Base-by-base conservation (phyloP, 2,113 vertebrate species). In the Tupaia chinensis region DNA sequence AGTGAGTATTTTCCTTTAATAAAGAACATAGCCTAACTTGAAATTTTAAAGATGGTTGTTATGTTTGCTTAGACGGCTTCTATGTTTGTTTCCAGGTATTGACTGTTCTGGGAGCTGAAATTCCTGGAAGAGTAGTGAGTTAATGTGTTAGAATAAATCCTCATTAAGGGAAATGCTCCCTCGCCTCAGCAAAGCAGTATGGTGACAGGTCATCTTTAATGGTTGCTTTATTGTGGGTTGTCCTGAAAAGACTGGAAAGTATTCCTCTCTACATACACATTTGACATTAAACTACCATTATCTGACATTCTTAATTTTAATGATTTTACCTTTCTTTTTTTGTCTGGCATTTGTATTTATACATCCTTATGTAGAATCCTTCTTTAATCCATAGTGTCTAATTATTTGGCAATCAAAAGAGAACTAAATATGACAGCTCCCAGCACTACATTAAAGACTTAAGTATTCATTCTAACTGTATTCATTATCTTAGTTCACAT, bases 341-440 rank as follows among this genome's bases (percentile, higher is more conserved):
- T 32, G 0, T 56, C 12, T 66, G 25, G 25, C 73, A 11, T 69
- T 44, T 80, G 2, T 76, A 74, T 5, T 92, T 74, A 76, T 60
- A 74, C 76, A 58, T 60, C 11, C 29, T 92, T 65, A 34, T 44
- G 44, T 6, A 83, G 19, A 74, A 14, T 86, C 15, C 66, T 81
- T 77, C 66, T 85, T 94, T 77, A 88, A 93, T 78, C 88, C 6
- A 32, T 22, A 68, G 13, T 83, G 32, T 85, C 25, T 73, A 77
- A 69, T 89, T 93, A 76, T 70, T 95, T 95, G 77, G 10, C 58
- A 88, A 32, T 80, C 56, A 77, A 89, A 79, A 88, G 15, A 76
- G 19, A 88, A 1, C 54, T 70, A 20, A 89, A 12, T 61, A 23
- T 13, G 17, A 68, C 6, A 25, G 14, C 16, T 81, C 15, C 32